Base-by-base conservation (phyloP, 2,113 vertebrate genomes). In the Garra rufa region DNA sequence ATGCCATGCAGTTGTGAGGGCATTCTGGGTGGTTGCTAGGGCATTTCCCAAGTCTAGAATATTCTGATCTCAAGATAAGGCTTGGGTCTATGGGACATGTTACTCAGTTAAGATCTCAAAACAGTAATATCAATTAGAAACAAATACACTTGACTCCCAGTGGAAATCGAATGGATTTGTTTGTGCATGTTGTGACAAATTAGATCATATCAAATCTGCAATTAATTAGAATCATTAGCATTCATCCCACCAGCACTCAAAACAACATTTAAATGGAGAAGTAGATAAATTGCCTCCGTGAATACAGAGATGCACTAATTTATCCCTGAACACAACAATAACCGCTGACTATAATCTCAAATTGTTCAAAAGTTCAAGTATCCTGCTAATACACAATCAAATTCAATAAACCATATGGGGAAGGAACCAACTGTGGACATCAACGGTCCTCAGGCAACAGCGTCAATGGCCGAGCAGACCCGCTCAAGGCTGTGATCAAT, bases 401-500 rank as follows among this genome's bases (percentile, higher is more conserved):
- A 34, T 50, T 50, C 46, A 48, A 28, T 26, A 48, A 75, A n/a
- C 46, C 73, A 75, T 75, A 75, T 75, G 46, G 44, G 1, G 3
- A 50, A 30, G 46, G 4, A 75, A 75, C 15, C 73, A 50, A 75
- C 73, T 52, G 73, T 75, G 73, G 26, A 50, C 44, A 75, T 52
- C 73, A 50, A 50, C 8, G 8, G 71, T 30, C 44, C 50, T 75
- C 43, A 26, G 44, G 26, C n/a, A 24, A 75, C 46, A 30, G 73
- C 17, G 3, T 65, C 78, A 43, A 30, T 50, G 85, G 50, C 81
- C 8, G 52, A 21, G 52, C 52, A 57, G 52, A 57, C 19, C 19
- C 52, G 55, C 81, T 87, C 88, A 81, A 84, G 88, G 57, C 81
- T 28, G 85, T 55, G 90, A 93, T 94, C 93, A 89, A 94, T 94